phyloP scores from a whole-genome alignment of 1,140 invertebrate species.

The Fopius arisanus region DNA sequence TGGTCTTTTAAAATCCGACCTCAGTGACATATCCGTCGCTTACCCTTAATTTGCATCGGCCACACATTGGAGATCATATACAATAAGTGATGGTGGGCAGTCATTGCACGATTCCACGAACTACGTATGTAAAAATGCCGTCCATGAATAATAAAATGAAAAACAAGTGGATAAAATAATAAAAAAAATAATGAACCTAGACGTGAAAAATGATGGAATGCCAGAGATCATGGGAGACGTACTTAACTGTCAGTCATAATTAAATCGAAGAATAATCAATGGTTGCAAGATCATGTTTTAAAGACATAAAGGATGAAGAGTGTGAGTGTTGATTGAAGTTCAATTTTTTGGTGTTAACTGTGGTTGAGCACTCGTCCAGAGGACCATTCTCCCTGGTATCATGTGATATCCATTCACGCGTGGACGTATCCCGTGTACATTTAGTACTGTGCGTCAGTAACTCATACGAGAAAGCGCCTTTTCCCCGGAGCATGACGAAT shows the following conservation, averaged over 20 bases:
- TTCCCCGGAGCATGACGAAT: constrained; percentile 18
- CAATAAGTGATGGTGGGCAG: constrained; percentile 22
- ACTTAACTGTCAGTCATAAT: background rate
- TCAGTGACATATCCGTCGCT: constrained; percentile 32
- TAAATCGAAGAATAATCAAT: background rate
- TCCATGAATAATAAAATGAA: background rate
- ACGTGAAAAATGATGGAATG: no score
- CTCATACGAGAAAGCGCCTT: background rate
- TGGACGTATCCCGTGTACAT: constrained; percentile 23
- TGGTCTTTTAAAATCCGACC: constrained; percentile 29
- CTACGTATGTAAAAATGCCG: background rate
- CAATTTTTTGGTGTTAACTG: constrained; percentile 42
- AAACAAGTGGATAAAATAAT: no score
- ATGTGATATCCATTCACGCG: background rate
- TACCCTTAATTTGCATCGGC: constrained; percentile 35
- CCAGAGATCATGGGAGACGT: background rate
- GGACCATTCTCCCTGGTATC: constrained; percentile 31
- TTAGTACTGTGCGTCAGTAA: constrained; percentile 11
- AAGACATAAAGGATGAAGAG: background rate
- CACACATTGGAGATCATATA: constrained; percentile 26
- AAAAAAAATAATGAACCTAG: no score
- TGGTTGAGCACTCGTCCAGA: constrained; percentile 33
- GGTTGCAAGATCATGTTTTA: background rate
- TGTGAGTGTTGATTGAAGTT: background rate
- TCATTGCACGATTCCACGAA: constrained; percentile 23